Base-by-base conservation (phyloP, 2,797 vertebrate species). In the Molossus molossus region DNA sequence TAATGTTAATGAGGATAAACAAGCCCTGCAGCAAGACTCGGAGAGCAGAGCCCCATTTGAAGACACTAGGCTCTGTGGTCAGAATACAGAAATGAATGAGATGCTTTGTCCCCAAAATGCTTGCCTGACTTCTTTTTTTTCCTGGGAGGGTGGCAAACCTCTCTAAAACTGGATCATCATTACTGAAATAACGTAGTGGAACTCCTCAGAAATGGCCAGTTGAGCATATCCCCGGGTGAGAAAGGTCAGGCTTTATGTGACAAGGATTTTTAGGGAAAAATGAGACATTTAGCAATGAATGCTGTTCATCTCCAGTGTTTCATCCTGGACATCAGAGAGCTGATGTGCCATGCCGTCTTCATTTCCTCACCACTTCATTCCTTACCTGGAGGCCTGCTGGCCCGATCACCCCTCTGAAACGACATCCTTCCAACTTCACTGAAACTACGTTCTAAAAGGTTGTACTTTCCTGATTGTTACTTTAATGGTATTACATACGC, bases 1-100 rank as follows among this genome's bases (percentile, higher is more conserved):
- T 95, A 84, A 80, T 95, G 92, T 73, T 96, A 96, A 95, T 92
- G 83, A 96, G 83, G 76, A 87, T 75, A 94, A 94, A 88, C 82
- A 97, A 73, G 15, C 65, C 79, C 83, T 76, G 21, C 6, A 53
- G 92, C 40, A 85, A 86, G 82, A 65, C 70, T 62, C 80, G 53
- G 62, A 29, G 5, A 45, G 67, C 9, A 29, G 53, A 86, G 27
- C 27, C 86, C 83, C 67, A 37, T 64, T 89, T 6, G 1, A 75
- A 80, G 86, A 6, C 2, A 21, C 33, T 29, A 65, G 75, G 77
- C 72, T 94, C 45, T 94, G 91, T 76, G 58, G 14, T 80, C 0
- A 3, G 90, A 79, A 73, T 75, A 21, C 29, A 81, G 79, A 94
- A 75, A 85, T 48, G n/a, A 67, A 87, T 21, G 50, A 69, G 37